phyloP scores from a whole-genome alignment of 2,113 vertebrate genomes.

The Cyrtonyx montezumae region DNA sequence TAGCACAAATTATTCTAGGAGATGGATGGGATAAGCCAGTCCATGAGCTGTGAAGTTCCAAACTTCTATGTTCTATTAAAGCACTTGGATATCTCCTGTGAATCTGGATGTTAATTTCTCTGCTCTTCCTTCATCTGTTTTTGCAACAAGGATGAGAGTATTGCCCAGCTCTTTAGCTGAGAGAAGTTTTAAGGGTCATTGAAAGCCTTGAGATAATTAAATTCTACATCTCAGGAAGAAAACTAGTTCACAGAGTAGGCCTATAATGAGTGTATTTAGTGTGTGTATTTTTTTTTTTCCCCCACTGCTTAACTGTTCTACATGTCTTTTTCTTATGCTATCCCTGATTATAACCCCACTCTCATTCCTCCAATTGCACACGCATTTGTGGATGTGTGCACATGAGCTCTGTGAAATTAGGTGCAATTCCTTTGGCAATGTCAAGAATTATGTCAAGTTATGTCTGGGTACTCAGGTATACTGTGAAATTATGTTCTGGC shows the following conservation, averaged over 20 bases:
- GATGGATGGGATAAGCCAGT: not conserved
- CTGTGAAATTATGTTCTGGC: not conserved
- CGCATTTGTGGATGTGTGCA: not conserved
- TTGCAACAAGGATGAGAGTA: not conserved
- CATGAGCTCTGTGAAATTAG: not conserved
- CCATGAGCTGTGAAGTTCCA: too few species aligned
- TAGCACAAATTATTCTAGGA: not conserved
- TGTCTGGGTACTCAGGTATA: not conserved
- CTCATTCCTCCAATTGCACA: not conserved
- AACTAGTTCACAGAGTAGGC: not conserved
- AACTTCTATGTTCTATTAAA: too few species aligned
- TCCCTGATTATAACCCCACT: fast-evolving
- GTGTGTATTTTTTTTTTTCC: not conserved
- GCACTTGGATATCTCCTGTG: fast-evolving
- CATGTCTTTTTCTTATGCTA: not conserved
- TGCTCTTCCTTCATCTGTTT: not conserved
- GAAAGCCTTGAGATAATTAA: not conserved
- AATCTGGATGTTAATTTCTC: not conserved
- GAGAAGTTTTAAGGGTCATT: not conserved
- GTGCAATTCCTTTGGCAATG: not conserved
- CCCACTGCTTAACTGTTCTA: not conserved
- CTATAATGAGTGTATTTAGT: not conserved
- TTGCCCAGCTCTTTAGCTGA: not conserved
- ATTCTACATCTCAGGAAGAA: not conserved
- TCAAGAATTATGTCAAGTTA: not conserved